Percentiles rank a stretch among this genome's conserved stretches.
Evolutionary conservation across 2,797 vertebrate species (phyloP).

Genomic region (Tapirus indicus): DNA sequence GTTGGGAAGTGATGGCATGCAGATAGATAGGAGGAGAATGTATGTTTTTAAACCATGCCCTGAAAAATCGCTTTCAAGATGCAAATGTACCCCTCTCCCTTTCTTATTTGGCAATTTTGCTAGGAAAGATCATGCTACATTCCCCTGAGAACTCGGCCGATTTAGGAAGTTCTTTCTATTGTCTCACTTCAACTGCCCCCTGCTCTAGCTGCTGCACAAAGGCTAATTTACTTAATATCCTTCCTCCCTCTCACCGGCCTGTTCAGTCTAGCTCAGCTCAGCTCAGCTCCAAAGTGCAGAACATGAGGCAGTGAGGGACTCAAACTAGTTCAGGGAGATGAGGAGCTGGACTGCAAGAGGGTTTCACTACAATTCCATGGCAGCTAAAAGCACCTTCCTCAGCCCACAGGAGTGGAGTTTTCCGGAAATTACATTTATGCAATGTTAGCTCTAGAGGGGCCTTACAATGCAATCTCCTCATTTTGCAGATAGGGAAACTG

Average conservation of each 20-base stretch:
- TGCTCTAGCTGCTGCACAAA: not conserved
- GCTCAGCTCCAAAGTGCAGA: not conserved
- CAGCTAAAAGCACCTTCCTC: not conserved
- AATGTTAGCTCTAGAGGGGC: not conserved
- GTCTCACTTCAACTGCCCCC: not conserved
- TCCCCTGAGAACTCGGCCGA: not conserved
- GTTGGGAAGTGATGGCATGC: not conserved
- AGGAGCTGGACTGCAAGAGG: not conserved
- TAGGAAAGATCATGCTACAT: not conserved
- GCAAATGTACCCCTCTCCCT: not conserved
- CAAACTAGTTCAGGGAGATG: too few relatives aligned
- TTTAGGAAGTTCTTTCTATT: conserved; percentile 16
- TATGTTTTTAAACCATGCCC: not conserved
- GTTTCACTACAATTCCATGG: not conserved
- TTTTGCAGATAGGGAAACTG: not conserved
- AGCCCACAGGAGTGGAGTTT: not conserved
- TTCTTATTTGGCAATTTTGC: not conserved
- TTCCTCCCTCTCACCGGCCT: not conserved
- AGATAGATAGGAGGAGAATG: not conserved
- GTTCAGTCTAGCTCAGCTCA: not conserved
- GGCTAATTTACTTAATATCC: not conserved
- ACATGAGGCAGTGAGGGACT: not conserved
- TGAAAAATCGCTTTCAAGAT: not conserved
- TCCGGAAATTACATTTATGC: not conserved
- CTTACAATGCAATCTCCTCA: not conserved